Evolutionary conservation across 2,113 vertebrate genomes (phyloP).

Genomic region (Oreochromis spilurus): DNA sequence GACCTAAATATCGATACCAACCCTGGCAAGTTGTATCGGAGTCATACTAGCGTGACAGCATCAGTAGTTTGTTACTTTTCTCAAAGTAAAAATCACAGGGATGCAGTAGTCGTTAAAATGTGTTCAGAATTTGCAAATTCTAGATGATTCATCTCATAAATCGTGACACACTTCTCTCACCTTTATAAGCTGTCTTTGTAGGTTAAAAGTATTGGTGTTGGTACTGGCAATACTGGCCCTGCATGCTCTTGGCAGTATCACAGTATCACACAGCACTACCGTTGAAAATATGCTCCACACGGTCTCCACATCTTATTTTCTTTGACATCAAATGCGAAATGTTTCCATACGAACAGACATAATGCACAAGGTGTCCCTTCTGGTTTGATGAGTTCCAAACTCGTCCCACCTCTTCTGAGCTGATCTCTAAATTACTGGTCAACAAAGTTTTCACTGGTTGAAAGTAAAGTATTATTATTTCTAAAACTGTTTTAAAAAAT

Average conservation of each 20-base stretch:
- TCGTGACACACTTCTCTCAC: background rate
- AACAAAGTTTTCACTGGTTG: background rate
- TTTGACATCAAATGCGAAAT: background rate
- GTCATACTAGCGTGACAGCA: background rate
- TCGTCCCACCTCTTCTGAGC: background rate
- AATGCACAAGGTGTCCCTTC: background rate
- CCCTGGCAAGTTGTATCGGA: background rate
- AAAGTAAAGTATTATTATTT: background rate
- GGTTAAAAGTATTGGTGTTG: background rate
- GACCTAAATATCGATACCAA: background rate
- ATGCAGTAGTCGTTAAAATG: background rate
- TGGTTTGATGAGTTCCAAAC: accelerated
- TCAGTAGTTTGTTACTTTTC: background rate
- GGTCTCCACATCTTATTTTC: background rate
- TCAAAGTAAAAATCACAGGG: background rate
- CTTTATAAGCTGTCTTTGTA: background rate
- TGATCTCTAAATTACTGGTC: background rate
- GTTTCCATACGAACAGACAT: accelerated
- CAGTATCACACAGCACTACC: background rate
- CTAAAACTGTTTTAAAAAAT: background rate
- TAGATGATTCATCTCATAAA: background rate
- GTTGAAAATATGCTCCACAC: background rate
- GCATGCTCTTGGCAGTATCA: background rate
- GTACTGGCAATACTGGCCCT: accelerated
- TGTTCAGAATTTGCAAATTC: background rate